Base-by-base conservation (phyloP, 2,113 vertebrate species). In the Spheniscus mendiculus region DNA sequence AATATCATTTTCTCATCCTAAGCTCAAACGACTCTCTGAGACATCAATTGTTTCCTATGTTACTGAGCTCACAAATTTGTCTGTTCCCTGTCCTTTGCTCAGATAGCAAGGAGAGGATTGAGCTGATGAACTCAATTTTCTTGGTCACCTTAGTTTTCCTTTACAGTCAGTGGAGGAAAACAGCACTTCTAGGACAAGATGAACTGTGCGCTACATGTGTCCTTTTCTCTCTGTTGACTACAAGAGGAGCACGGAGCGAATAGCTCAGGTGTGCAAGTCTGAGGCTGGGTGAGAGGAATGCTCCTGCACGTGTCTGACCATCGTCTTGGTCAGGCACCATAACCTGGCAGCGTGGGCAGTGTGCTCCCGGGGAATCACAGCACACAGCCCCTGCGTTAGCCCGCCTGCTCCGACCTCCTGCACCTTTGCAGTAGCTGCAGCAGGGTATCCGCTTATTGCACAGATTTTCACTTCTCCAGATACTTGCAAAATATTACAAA, bases 81-180 rank as follows among this genome's bases (percentile, higher is more conserved):
- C 84, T 72, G 22, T 76, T 89, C 26, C n/a, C 17, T 22, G 26
- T 80, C 80, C 32, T 87, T 91, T 70, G 44, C 72, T 76, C 25
- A 40, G 52, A 55, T 38, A 85, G 27, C 53, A 66, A 82, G 47
- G n/a, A 79, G 23, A 87, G 70, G 16, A 36, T 49, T 88, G 61
- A 93, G 84, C 65, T 49, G 22, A 80, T 91, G 69, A 87, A 71
- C 29, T 89, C 38, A 27, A 17, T 94, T 91, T 94, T 82, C 56
- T 83, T 90, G 34, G 15, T 85, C 40, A 22, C 52, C 81, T 71
- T 59, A 44, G 38, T 74, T 85, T 87, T 81, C 59, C 52, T 50
- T 62, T 82, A 55, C 25, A 63, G n/a, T 81, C 40, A 36, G 52
- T 8, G 23, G 58, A 65, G n/a, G 52, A 89, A 79, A 91, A 52